Evolutionary conservation across 2,888 invertebrate species (phyloP).

Genomic region (Heliconius sara): DNA sequence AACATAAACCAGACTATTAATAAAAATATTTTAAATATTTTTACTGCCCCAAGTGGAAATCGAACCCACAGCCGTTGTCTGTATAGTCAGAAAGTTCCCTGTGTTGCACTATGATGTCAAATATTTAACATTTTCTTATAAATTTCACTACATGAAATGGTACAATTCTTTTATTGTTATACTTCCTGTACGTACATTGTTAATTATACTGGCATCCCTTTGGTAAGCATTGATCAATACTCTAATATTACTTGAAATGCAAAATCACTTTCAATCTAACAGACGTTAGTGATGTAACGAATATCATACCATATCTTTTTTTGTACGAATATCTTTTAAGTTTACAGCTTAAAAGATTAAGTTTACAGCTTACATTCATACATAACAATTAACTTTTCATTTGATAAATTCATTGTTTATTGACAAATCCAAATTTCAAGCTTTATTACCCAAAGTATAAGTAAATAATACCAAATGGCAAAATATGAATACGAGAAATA

Average conservation of each 20-base stretch:
- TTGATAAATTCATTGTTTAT: neutral
- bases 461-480: neutral
- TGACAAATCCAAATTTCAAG: neutral
- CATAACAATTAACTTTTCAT: too few relatives aligned
- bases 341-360: too few relatives aligned
- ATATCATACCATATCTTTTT: neutral
- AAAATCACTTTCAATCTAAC: slow-evolving; percentile 16
- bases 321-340: too few relatives aligned
- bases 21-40: slow-evolving; percentile 3
- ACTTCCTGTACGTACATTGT: neutral
- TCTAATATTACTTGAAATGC: slow-evolving; percentile 30
- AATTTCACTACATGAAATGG: neutral
- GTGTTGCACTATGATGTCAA: neutral
- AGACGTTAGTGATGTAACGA: neutral
- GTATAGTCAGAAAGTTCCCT: neutral
- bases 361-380: too few relatives aligned
- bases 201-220: neutral
- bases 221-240: slow-evolving; percentile 29
- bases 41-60: neutral
- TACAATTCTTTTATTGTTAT: neutral
- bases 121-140: neutral
- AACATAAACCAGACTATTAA: neutral
- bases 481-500: neutral
- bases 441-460: neutral
- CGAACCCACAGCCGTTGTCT: neutral